A percentile compares a stretch with the other conserved stretches of the same genome.
Conservation (phyloP, 2,888 invertebrate genomes). For the Synergus itoensis region DNA sequence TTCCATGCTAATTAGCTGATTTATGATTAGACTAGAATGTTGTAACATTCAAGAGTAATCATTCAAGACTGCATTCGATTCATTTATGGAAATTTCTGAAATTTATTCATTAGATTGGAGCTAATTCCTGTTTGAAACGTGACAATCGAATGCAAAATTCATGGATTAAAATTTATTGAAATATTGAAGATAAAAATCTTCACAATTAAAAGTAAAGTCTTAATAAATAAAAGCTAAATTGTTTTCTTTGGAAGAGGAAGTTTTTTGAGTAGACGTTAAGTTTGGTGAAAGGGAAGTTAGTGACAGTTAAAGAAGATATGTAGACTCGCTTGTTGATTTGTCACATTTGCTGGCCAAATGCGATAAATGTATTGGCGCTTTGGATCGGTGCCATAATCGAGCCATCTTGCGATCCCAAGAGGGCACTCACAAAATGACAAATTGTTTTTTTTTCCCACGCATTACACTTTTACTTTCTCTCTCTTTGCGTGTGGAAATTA, state of each 20-base stretch:
- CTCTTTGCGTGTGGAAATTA: too few relatives aligned
- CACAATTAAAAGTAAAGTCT: too few relatives aligned
- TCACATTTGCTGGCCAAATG: background rate
- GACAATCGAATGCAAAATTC: background rate
- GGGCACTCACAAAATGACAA: background rate
- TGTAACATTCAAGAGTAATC: too few relatives aligned
- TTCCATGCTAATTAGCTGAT: background rate
- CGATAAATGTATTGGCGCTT: background rate
- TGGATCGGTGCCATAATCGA: background rate
- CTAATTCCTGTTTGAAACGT: background rate
- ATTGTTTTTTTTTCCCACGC: background rate
- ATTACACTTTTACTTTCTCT: background rate
- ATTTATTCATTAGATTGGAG: constrained; percentile 17
- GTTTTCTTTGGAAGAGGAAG: too few relatives aligned
- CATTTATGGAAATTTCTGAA: constrained; percentile 13
- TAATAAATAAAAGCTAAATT: too few relatives aligned
- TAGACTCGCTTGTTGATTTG: background rate
- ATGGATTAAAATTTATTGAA: background rate
- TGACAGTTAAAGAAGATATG: background rate
- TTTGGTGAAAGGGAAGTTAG: too few relatives aligned
- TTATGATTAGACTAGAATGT: background rate
- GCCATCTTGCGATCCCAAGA: background rate
- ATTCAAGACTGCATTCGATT: background rate
- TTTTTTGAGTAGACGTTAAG: too few relatives aligned
- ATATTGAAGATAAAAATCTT: too few relatives aligned